Evolutionary conservation across 35 echinoderm and acorn worm genomes (phyloP).

Genomic region (Lytechinus pictus): DNA sequence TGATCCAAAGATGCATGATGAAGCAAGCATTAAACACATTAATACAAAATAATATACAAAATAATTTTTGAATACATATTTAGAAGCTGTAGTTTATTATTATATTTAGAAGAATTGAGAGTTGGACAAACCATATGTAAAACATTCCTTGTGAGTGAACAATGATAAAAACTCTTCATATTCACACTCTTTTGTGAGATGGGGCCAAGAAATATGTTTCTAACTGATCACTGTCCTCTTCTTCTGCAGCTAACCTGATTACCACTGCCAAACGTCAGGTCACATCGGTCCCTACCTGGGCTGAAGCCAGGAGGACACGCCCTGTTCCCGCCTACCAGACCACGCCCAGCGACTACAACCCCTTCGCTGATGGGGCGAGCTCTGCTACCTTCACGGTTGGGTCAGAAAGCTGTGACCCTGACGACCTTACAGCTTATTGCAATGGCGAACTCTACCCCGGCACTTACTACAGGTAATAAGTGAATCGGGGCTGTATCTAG

Average conservation of each 20-base stretch:
- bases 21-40: too few species aligned
- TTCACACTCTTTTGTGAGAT: too few species aligned
- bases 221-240: background rate
- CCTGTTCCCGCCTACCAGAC: conserved; percentile 57
- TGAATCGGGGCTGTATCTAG: background rate
- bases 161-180: too few species aligned
- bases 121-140: too few species aligned
- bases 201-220: background rate
- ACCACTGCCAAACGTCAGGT: conserved; percentile 22
- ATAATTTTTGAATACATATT: too few species aligned
- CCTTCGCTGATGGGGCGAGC: background rate
- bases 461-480: conserved; percentile 33
- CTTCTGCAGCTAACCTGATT: background rate
- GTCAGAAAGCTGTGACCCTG: background rate
- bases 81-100: too few species aligned
- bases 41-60: too few species aligned
- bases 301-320: conserved; percentile 32
- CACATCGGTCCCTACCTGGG: background rate
- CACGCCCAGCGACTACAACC: conserved; percentile 13
- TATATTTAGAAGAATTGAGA: too few species aligned
- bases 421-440: conserved; percentile 45
- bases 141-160: too few species aligned
- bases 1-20: too few species aligned
- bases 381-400: conserved; percentile 4
- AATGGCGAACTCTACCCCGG: conserved; percentile 42